These are phyloP conservation scores for Atta texana DNA, from an alignment of 1,140 invertebrate species.

Conservation along the genomic window DNA sequence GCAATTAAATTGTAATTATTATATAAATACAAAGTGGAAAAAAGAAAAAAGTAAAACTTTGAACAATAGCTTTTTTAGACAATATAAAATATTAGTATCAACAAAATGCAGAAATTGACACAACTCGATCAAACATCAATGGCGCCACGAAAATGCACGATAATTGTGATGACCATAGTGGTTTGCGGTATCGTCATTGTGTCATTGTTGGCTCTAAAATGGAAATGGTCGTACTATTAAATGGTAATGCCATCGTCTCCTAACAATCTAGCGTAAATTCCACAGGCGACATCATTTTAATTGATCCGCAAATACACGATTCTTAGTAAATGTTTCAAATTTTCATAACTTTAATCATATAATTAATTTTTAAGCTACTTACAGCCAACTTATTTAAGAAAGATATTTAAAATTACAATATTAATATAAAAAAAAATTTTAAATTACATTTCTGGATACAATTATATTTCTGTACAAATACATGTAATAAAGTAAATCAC, in stretches of 20 bases:
- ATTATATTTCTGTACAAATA: neutral
- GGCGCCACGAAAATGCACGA: constrained; percentile 53
- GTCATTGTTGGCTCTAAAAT: constrained; percentile 73
- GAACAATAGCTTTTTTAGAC: neutral
- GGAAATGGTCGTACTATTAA: constrained; percentile 70
- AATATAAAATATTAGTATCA: neutral
- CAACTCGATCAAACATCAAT: constrained; percentile 3
- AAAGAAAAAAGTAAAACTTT: neutral
- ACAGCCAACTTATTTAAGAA: neutral
- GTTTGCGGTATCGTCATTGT: constrained; percentile 68
- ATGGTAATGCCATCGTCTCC: constrained; percentile 69
- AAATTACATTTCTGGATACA: neutral
- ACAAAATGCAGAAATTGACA: constrained; percentile 27
- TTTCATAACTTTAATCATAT: neutral
- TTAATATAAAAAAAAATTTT: too few relatives aligned
- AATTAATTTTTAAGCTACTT: neutral
- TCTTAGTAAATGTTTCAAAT: neutral
- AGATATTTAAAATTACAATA: neutral
- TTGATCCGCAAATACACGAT: constrained; percentile 11
- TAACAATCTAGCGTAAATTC: constrained; percentile 64
- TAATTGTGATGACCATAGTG: constrained; percentile 38
- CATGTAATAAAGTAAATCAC: neutral
- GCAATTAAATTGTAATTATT: neutral
- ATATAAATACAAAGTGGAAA: neutral
- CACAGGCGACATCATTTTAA: constrained; percentile 53